These are phyloP conservation scores for Hippoglossus stenolepis DNA, from an alignment of 2,113 vertebrate genomes.

Conservation along the genomic window DNA sequence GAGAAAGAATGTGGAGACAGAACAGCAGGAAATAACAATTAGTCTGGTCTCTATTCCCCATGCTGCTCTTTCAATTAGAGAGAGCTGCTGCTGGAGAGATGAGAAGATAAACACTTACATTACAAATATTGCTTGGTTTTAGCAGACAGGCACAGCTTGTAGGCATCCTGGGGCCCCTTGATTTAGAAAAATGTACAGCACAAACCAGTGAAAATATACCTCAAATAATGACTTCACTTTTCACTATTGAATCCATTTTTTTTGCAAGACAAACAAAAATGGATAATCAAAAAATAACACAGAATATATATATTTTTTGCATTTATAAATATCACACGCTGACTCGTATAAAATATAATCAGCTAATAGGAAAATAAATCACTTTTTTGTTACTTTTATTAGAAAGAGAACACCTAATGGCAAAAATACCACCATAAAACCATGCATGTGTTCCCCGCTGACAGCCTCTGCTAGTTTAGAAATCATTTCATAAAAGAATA, in stretches of 20 bases:
- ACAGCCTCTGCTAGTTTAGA: not conserved
- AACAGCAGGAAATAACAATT: conserved; percentile 66
- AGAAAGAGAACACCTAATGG: not conserved
- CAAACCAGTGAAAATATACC: not conserved
- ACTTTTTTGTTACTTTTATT: not conserved
- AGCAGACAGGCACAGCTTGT: not conserved
- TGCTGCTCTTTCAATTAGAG: conserved; percentile 61
- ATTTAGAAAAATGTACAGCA: not conserved
- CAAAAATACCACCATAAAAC: not conserved
- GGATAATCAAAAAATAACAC: no score
- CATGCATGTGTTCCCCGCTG: not conserved
- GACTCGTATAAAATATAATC: not conserved
- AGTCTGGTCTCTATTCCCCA: conserved; percentile 56
- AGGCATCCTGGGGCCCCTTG: not conserved
- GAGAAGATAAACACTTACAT: conserved; percentile 33
- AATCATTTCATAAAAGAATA: not conserved
- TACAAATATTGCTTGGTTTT: conserved; percentile 13
- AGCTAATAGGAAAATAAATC: not conserved
- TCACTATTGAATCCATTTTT: not conserved
- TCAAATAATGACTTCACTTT: no score
- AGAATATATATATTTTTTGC: not conserved
- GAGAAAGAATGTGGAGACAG: conserved; percentile 42
- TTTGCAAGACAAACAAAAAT: no score
- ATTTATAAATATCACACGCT: no score
- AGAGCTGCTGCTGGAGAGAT: conserved; percentile 16